phyloP scores from a whole-genome alignment of 2,113 vertebrate species.

The Gallinago jamesoni region DNA sequence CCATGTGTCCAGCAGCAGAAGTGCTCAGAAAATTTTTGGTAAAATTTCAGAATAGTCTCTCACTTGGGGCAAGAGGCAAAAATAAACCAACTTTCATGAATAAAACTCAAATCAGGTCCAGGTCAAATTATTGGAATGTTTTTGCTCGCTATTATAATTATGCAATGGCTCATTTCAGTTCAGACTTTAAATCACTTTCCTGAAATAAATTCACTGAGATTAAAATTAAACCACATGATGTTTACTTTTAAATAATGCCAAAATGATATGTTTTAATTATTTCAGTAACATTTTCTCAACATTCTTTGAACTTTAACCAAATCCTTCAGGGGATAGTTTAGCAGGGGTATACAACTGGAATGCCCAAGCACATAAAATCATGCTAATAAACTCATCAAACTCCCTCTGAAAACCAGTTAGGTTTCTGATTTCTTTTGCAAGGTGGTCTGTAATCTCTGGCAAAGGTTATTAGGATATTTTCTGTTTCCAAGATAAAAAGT shows the following conservation, averaged over 20 bases:
- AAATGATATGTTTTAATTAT: accelerated
- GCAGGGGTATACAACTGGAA: neutral
- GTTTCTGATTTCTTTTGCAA: neutral
- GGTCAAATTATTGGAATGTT: neutral
- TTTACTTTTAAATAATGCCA: neutral
- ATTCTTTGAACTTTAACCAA: neutral
- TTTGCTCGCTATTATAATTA: neutral
- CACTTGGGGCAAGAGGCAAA: neutral
- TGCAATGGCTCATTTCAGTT: neutral
- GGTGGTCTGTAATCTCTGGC: neutral
- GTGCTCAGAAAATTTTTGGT: neutral
- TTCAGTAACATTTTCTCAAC: neutral
- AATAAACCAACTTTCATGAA: neutral
- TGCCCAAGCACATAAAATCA: neutral
- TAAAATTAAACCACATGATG: neutral
- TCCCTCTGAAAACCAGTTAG: neutral
- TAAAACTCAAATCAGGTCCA: neutral
- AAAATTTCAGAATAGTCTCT: neutral
- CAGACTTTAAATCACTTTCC: neutral
- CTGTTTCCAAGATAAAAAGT: neutral
- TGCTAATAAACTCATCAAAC: neutral
- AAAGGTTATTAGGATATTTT: neutral
- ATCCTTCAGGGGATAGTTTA: neutral
- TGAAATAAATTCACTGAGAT: neutral
- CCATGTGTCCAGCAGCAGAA: neutral